Percentiles rank a stretch among this genome's conserved stretches.
These are phyloP conservation scores for Nemotelus pantherinus DNA, from an alignment of 2,888 invertebrate genomes.

Conservation along the genomic window DNA sequence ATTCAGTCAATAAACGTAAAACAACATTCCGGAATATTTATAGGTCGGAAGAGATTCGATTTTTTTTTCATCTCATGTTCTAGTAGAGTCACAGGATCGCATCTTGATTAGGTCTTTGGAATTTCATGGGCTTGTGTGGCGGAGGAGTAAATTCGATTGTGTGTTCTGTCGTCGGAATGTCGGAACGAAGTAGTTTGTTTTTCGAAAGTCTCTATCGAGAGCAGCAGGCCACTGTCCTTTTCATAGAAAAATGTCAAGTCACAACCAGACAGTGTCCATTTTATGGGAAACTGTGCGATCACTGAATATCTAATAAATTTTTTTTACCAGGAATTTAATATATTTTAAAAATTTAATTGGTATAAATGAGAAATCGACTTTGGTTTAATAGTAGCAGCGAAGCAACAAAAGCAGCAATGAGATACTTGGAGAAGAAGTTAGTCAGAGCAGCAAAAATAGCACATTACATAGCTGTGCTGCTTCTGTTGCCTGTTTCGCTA, in stretches of 20 bases:
- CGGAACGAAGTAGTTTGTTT: background rate
- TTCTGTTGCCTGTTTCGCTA: conserved; percentile 16
- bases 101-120: background rate
- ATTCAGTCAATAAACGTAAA: conserved; percentile 12
- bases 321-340: background rate
- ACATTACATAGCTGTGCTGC: conserved; percentile 38
- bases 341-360: conserved; percentile 8
- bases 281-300: background rate
- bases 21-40: conserved; percentile 26
- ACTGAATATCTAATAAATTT: no score
- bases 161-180: conserved; percentile 8
- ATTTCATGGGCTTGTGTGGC: no score
- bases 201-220: no score
- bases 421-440: background rate
- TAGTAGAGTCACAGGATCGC: conserved; percentile 13
- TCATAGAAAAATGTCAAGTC: background rate
- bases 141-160: conserved; percentile 15
- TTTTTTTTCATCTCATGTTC: background rate
- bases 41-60: conserved; percentile 1
- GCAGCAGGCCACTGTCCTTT: no score
- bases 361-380: background rate
- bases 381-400: background rate
- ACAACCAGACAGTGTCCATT: background rate
- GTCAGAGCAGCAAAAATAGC: conserved; percentile 38
- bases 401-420: background rate